Base-by-base conservation (phyloP, 2,113 vertebrate genomes). In the Salvelinus fontinalis region DNA sequence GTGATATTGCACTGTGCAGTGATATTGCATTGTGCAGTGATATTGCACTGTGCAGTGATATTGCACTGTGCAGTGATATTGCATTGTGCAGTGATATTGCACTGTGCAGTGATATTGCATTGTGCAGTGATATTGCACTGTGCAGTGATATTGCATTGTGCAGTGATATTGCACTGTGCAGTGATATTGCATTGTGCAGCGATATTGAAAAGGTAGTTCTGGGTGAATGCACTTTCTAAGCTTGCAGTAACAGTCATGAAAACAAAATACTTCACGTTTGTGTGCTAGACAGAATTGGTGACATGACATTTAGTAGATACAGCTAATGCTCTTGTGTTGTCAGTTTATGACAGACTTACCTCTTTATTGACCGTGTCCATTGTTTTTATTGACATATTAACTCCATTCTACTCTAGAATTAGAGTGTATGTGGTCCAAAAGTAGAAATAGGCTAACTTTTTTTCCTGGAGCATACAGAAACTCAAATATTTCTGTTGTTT, bases 321-420 rank as follows among this genome's bases (percentile, higher is more conserved):
- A 85, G 76, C 51, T 54, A 54, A 68, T 9, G 26, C 39, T 70
- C 70, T 68, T 65, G n/a, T 76, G 83, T 80, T 79, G 84, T 81
- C 72, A 78, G 67, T 84, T 82, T 86, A 79, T 74, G 74, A 76
- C 79, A 72, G 75, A 72, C 67, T 59, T 60, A 70, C 44, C 67
- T 81, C 79, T 91, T 86, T 83, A 86, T 82, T 4, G 70, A 77
- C 70, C 59, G 39, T 84, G 73, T 81, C 78, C 78, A 54, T 66
- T 73, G 75, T 67, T 87, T 90, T 89, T 85, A 90, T 87, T 65
- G 81, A 83, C 79, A 75, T 57, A 81, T 89, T 87, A 90, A 84
- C 77, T 85, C 71, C 81, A 79, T 70, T 66, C 39, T 75, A 67
- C 75, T 76, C 76, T 84, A 54, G 70, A 82, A 87, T 85, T 87